These are phyloP conservation scores for Acronicta aceris DNA, from an alignment of 2,888 invertebrate genomes.

Conservation along the genomic window DNA sequence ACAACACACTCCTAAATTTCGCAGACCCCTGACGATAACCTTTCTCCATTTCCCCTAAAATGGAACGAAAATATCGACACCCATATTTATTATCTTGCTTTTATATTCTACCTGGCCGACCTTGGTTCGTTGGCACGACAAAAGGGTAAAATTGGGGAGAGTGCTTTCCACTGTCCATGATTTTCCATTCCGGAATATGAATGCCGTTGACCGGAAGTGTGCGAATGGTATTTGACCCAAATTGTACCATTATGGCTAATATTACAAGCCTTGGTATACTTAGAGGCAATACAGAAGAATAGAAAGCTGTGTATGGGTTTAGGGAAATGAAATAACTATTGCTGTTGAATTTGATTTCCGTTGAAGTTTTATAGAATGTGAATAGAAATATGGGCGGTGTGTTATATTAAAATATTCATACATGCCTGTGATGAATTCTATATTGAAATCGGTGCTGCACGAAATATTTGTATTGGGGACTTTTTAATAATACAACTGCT, in stretches of 20 bases:
- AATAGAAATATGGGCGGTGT: neutral
- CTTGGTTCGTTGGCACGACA: conserved; percentile 27
- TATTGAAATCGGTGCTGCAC: too few relatives aligned
- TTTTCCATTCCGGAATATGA: conserved; percentile 47
- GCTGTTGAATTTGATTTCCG: conserved; percentile 10
- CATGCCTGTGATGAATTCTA: too few relatives aligned
- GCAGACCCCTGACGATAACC: conserved; percentile 32
- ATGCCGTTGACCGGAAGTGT: conserved; percentile 59
- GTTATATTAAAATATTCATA: too few relatives aligned
- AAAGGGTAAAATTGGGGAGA: conserved; percentile 37
- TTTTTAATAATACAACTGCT: too few relatives aligned
- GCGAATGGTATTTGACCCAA: conserved; percentile 47
- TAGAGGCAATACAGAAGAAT: conserved; percentile 20
- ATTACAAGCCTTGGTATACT: conserved; percentile 17
- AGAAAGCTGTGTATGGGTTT: conserved; percentile 12
- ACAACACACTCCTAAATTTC: conserved; percentile 40
- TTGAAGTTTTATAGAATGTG: conserved; percentile 1
- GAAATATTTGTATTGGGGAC: too few relatives aligned
- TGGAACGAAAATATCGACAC: conserved; percentile 48
- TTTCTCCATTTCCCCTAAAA: conserved; percentile 39
- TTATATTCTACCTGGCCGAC: conserved; percentile 46
- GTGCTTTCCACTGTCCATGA: conserved; percentile 45
- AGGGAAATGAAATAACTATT: conserved; percentile 28
- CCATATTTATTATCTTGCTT: conserved; percentile 43
- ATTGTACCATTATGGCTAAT: conserved; percentile 48